Conservation (phyloP, 2,113 vertebrate species). For the Microtus richardsoni region DNA sequence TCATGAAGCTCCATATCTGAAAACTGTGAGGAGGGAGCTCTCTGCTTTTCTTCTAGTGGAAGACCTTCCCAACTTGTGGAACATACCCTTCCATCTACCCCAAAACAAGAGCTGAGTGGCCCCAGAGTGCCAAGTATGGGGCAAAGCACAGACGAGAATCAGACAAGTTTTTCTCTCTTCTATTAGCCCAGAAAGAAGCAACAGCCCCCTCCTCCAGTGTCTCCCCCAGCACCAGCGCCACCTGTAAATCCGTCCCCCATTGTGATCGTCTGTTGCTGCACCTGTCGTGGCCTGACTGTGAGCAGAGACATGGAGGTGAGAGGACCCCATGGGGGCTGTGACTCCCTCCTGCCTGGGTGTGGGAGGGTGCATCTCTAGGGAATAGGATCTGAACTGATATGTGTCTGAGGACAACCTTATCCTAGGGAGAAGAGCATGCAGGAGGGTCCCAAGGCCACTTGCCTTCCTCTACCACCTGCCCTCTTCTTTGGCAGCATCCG, state of each 20-base stretch:
- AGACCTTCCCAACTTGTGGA: neutral
- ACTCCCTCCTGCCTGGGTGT: neutral
- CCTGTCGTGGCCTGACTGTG: neutral
- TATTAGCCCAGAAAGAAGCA: neutral
- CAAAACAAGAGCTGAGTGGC: neutral
- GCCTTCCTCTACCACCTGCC: neutral
- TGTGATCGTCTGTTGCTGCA: slow-evolving; percentile 8
- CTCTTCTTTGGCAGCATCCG: neutral
- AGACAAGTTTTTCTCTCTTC: neutral
- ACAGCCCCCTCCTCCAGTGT: neutral
- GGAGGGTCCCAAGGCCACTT: neutral
- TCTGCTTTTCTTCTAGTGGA: neutral
- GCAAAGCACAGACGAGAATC: neutral
- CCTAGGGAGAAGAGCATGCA: neutral
- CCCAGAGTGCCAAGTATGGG: neutral
- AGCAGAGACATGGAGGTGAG: neutral
- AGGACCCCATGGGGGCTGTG: too few relatives aligned
- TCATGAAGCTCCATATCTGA: neutral
- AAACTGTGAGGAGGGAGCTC: neutral
- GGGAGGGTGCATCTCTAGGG: neutral
- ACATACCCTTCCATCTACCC: neutral
- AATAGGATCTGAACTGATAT: neutral
- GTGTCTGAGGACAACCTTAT: neutral
- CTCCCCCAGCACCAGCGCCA: neutral
- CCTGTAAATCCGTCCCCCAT: neutral